These are phyloP conservation scores for Emydura subglobosa DNA, from an alignment of 2,113 vertebrate species.

Conservation along the genomic window DNA sequence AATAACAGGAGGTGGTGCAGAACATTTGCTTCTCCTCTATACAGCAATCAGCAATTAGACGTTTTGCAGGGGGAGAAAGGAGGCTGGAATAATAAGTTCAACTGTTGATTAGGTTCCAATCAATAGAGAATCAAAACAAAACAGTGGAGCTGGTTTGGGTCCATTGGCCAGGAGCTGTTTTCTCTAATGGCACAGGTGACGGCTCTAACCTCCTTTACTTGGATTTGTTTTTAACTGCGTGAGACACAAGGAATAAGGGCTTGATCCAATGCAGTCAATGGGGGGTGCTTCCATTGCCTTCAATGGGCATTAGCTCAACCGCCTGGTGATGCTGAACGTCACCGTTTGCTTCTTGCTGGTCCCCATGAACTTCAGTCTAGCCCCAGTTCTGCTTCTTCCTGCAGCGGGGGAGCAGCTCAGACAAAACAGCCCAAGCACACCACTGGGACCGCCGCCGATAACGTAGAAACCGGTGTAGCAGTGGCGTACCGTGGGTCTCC, in stretches of 20 bases:
- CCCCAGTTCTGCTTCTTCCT: background rate
- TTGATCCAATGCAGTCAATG: background rate
- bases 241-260: background rate
- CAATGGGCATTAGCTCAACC: background rate
- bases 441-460: background rate
- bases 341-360: background rate
- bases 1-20: background rate
- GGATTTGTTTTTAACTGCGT: background rate
- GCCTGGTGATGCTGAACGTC: background rate
- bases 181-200: background rate
- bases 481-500: too few species aligned
- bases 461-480: background rate
- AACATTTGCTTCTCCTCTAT: background rate
- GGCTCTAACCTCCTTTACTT: background rate
- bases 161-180: background rate
- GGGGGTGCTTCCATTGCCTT: background rate
- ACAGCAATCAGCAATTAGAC: background rate
- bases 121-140: background rate
- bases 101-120: background rate
- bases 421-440: background rate
- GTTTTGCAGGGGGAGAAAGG: background rate
- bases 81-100: background rate
- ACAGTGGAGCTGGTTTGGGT: background rate
- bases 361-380: background rate
- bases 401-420: too few species aligned